Evolutionary conservation across 2,888 invertebrate genomes (phyloP).

Genomic region (Cataglyphis rosenhaueri): DNA sequence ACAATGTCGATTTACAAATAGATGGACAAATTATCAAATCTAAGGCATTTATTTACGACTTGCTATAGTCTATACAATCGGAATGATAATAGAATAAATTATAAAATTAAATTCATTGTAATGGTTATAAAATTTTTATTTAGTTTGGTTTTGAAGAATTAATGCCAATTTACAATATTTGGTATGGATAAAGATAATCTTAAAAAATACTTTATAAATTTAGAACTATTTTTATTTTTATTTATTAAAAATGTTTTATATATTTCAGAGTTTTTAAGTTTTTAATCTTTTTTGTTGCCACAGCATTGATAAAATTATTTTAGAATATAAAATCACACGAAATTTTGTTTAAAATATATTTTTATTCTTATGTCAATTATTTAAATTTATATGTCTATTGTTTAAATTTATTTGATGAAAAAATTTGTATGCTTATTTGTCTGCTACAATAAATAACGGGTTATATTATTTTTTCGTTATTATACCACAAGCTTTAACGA

Average conservation of each 20-base stretch:
- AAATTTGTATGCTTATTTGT: not conserved
- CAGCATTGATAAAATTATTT: not conserved
- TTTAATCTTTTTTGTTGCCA: not conserved
- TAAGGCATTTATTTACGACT: slow-evolving; percentile 14
- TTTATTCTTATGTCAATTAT: not conserved
- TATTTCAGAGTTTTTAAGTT: slow-evolving; percentile 7
- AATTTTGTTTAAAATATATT: not conserved
- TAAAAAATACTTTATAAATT: not conserved
- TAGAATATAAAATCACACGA: not conserved
- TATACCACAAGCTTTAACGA: slow-evolving; percentile 1
- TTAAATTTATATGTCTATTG: not conserved
- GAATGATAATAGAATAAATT: not conserved
- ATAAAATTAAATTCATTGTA: not conserved
- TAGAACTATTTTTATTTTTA: not conserved
- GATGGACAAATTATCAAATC: slow-evolving; percentile 33
- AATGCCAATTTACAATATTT: not conserved
- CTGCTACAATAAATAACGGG: not conserved
- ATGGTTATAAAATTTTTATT: not conserved
- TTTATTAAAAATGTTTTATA: not conserved
- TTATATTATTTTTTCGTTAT: not conserved
- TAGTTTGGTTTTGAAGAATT: not conserved
- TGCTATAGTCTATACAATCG: not conserved
- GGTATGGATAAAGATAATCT: not conserved
- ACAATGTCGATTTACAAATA: slow-evolving; percentile 43
- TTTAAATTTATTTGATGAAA: not conserved